A percentile compares a stretch with the other conserved stretches of the same genome.
Evolutionary conservation across 2,797 vertebrate genomes (phyloP).

Genomic region (Coilia nasus): DNA sequence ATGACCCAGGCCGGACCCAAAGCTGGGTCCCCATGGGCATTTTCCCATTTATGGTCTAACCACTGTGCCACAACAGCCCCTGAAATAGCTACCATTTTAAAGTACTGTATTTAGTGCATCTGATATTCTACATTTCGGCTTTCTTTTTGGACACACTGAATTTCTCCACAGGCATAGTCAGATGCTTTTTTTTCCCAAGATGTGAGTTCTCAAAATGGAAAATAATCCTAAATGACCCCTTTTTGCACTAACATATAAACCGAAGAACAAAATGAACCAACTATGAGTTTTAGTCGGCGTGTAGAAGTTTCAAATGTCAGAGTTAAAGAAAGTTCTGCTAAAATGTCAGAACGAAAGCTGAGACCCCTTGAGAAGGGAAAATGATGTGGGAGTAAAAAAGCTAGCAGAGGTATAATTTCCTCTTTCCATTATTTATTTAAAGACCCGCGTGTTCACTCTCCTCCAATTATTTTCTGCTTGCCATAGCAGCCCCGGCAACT

Average conservation of each 20-base stretch:
- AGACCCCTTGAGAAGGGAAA: slow-evolving; percentile 40
- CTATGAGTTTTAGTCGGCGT: slow-evolving; percentile 23
- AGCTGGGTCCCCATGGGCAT: no score
- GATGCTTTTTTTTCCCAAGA: neutral
- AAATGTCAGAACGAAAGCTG: slow-evolving; percentile 63
- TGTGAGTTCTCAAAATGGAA: neutral
- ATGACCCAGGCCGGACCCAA: no score
- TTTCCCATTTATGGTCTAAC: no score
- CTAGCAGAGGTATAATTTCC: slow-evolving; percentile 46
- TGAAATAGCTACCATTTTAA: neutral
- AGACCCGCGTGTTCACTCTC: neutral
- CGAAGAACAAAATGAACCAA: neutral
- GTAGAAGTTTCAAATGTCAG: slow-evolving; percentile 59
- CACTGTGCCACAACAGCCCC: no score
- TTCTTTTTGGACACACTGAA: slow-evolving; percentile 29
- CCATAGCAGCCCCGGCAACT: neutral
- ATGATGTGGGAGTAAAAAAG: slow-evolving; percentile 40
- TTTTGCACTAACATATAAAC: slow-evolving; percentile 10
- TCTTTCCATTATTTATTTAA: slow-evolving; percentile 27
- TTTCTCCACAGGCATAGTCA: neutral
- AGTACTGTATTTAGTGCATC: slow-evolving; percentile 27
- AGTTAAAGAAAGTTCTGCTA: slow-evolving; percentile 54
- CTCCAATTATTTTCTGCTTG: slow-evolving; percentile 9
- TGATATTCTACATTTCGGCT: slow-evolving; percentile 28
- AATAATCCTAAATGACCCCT: neutral